Conservation (phyloP, 2,888 invertebrate genomes). For the Lasioglossum marginatum region DNA sequence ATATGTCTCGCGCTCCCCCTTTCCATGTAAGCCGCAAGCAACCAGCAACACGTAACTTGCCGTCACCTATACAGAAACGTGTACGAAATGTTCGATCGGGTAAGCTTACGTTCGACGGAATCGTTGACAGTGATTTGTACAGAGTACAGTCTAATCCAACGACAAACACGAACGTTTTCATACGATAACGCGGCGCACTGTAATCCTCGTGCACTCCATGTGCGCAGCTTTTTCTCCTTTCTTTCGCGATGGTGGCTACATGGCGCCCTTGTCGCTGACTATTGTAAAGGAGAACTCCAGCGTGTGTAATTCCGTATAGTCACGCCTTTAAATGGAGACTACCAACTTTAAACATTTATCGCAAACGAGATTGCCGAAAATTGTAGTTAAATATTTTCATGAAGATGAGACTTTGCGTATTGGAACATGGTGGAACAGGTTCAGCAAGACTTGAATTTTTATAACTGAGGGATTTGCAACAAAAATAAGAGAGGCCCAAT, state of each 20-base stretch:
- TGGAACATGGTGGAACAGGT: too few species aligned
- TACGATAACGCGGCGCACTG: slow-evolving; percentile 5
- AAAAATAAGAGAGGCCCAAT: too few species aligned
- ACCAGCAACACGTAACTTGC: slow-evolving; percentile 43
- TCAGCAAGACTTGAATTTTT: too few species aligned
- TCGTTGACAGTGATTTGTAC: slow-evolving; percentile 42
- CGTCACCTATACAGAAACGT: not conserved
- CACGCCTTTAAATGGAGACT: not conserved
- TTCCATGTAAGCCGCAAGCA: slow-evolving; percentile 20
- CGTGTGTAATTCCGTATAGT: not conserved
- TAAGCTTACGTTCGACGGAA: slow-evolving; percentile 36
- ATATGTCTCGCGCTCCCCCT: slow-evolving; percentile 73
- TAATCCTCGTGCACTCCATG: slow-evolving; percentile 20
- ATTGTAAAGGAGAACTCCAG: not conserved
- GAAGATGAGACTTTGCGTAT: too few species aligned
- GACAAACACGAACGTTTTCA: slow-evolving; percentile 38
- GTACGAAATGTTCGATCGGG: slow-evolving; percentile 29
- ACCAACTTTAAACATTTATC: not conserved
- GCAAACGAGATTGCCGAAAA: not conserved
- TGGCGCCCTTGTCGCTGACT: not conserved
- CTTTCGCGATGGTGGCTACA: not conserved
- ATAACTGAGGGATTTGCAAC: too few species aligned
- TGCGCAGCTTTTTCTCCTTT: slow-evolving; percentile 2
- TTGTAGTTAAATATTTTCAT: not conserved
- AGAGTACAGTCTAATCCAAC: slow-evolving; percentile 30